Conservation (phyloP, 2,888 invertebrate species). For the Stenodera caucasica region DNA sequence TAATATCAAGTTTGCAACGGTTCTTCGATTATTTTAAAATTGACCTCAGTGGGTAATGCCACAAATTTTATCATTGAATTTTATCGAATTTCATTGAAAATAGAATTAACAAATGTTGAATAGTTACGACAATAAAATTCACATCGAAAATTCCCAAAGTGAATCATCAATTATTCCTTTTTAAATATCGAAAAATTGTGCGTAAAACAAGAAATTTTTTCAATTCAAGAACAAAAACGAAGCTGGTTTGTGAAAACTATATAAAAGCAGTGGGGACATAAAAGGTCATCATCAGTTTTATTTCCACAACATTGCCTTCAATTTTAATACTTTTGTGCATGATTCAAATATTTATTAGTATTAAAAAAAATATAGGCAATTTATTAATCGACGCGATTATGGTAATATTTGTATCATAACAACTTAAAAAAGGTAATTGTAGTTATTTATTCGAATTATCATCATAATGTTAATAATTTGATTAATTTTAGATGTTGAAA, state of each 20-base stretch:
- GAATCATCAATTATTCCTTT: not conserved
- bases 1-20: not conserved
- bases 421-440: no score
- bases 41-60: not conserved
- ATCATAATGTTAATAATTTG: not conserved
- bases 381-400: not conserved
- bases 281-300: conserved; percentile 4
- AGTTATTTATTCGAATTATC: no score
- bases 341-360: no score
- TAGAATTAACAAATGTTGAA: not conserved
- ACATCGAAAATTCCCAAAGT: not conserved
- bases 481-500: not conserved
- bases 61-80: not conserved
- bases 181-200: not conserved
- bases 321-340: not conserved
- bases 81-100: not conserved
- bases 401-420: no score
- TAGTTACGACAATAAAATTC: not conserved
- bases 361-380: no score
- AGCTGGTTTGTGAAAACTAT: not conserved
- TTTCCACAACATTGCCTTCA: not conserved
- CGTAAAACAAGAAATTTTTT: not conserved
- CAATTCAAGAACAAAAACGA: not conserved
- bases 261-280: conserved; percentile 7
- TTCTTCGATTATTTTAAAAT: not conserved